Evolutionary conservation across 2,113 vertebrate genomes (phyloP), one percentile per base, ranked within the genome.

Genomic region (Oryctolagus cuniculus): DNA sequence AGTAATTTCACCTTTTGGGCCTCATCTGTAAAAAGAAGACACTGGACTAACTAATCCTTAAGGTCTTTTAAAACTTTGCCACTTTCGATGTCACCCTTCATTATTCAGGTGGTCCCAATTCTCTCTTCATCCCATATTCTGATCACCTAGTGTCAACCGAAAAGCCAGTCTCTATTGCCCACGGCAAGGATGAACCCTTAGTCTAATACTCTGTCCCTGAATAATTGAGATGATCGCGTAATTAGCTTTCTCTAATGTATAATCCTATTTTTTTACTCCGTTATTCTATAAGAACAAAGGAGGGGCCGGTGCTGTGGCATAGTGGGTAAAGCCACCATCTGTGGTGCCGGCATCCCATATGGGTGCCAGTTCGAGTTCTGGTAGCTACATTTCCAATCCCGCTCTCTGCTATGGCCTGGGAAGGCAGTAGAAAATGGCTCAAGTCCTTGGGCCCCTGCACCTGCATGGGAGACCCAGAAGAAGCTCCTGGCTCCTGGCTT

Each of bases 161-260:
- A 93, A 95, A 93, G n/a, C 53, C 55, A 25, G 93, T 79, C 79
- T 95, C 61, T 90, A 27, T 69, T 87, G 66, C 84, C 87, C n/a
- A 95, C 93, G 75, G 87, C 91, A 87, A 49, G 78, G 73, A 90
- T 96, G 55, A 92, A 94, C 74, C 58, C 77, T 95, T 83, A 91
- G 93, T 55, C 38, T 85, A 93, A 93, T 95, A 96, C 85, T 97
- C 90, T 83, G 51, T 19, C 80, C 73, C 83, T 82, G 89, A 96
- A 96, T 97, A 91, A 81, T 13, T 89, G 84, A 96, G 81, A 58
- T 88, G 73, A 70, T 58, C 91, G 24, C 87, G 31, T 93, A 89
- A 95, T 83, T 94, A 44, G n/a, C 82, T 96, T 95, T 93, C 91
- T 93, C 53, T 77, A 95, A 92, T 94, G 80, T 51, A 78, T 81